A percentile compares a stretch with the other conserved stretches of the same genome.
Conservation (phyloP, 1,140 invertebrate genomes). For the Nylanderia fulva region DNA sequence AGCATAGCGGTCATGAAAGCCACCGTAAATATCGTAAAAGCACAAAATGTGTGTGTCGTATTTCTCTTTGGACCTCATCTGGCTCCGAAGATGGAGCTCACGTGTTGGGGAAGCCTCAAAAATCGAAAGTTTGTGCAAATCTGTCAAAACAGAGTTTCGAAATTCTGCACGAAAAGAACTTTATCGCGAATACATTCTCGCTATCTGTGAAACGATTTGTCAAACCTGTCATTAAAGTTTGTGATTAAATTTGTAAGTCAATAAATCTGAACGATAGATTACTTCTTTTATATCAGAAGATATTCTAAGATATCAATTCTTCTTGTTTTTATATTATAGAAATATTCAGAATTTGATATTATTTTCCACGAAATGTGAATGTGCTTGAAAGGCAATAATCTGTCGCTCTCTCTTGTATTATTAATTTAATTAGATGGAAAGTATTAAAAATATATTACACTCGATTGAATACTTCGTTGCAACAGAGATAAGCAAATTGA, state of each 20-base stretch:
- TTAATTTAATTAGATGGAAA: neutral
- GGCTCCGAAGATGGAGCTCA: neutral
- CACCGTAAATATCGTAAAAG: neutral
- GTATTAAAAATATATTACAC: conserved; percentile 2
- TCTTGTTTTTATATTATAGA: too few relatives aligned
- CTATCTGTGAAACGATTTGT: neutral
- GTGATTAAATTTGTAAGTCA: neutral
- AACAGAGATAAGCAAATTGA: conserved; percentile 24
- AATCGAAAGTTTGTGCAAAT: neutral
- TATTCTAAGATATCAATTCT: neutral
- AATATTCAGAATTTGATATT: too few relatives aligned
- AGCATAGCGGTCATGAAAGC: neutral
- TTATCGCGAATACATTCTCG: neutral
- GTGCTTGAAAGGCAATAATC: too few relatives aligned
- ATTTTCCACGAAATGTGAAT: too few relatives aligned
- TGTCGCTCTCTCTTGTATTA: neutral
- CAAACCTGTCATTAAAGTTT: neutral
- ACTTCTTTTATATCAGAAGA: neutral
- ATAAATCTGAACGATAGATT: neutral
- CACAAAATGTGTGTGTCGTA: neutral
- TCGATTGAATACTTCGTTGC: conserved; percentile 15
- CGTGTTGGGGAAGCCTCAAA: neutral
- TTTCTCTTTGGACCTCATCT: neutral
- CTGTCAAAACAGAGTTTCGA: neutral
- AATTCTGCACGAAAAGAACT: neutral